Percentiles rank a stretch among this genome's conserved stretches.
Conservation (phyloP, 1,140 invertebrate species). For the Eumaeus atala region DNA sequence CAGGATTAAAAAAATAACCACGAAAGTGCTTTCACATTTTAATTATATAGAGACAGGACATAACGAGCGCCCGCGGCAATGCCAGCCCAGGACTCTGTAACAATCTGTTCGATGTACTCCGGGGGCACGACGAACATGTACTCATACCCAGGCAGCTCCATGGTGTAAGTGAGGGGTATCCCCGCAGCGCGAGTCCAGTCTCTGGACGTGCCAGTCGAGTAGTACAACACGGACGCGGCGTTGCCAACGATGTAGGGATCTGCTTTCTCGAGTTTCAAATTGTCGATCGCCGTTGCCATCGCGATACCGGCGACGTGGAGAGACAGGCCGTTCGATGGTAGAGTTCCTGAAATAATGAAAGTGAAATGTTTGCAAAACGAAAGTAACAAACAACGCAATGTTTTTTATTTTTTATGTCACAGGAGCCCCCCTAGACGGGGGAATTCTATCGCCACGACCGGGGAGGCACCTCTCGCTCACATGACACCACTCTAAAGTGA, state of each 20-base stretch:
- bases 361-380: too few species aligned
- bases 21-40: slow-evolving; percentile 18
- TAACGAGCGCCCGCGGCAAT: slow-evolving; percentile 65
- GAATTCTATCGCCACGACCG: too few species aligned
- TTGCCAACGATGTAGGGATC: slow-evolving; percentile 76
- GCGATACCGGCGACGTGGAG: slow-evolving; percentile 48
- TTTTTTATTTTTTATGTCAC: too few species aligned
- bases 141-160: slow-evolving; percentile 79
- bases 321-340: slow-evolving; percentile 48
- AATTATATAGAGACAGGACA: slow-evolving; percentile 31
- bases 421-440: too few species aligned
- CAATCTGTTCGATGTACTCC: slow-evolving; percentile 75
- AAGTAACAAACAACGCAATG: too few species aligned
- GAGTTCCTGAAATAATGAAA: slow-evolving; percentile 38
- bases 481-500: too few species aligned
- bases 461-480: too few species aligned
- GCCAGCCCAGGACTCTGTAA: slow-evolving; percentile 84
- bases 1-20: too few species aligned
- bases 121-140: slow-evolving; percentile 78
- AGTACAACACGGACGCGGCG: slow-evolving; percentile 76
- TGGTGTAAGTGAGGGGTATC: slow-evolving; percentile 79
- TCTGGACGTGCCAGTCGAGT: slow-evolving; percentile 75
- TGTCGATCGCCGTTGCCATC: slow-evolving; percentile 65
- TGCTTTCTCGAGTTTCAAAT: slow-evolving; percentile 45
- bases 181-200: slow-evolving; percentile 79